Base-by-base conservation (phyloP, 2,113 vertebrate species). In the Labeo rohita region DNA sequence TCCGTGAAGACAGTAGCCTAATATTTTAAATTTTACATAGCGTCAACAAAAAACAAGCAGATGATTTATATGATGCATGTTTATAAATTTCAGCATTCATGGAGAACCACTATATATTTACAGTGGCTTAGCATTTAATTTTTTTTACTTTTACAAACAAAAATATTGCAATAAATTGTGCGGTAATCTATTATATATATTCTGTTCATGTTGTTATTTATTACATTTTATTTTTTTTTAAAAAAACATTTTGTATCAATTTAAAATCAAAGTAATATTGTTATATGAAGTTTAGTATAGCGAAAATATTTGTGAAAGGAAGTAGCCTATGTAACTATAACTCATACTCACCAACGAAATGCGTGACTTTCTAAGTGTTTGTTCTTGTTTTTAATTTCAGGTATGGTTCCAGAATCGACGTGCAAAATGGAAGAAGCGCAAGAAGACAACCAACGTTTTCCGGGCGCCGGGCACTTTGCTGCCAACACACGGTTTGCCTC, bases 401-500 rank as follows among this genome's bases (percentile, higher is more conserved):
- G 98, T 99, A 10, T 99, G 98, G 98, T 99, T 99, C 92, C 98
- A 99, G 96, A 99, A 99, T 90, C 94, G 98, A 50, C 96, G 97
- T 13, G 97, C 98, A 16, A 99, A 99, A 92, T 99, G 98, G 98
- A 99, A 98, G 96, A 99, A 99, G 86, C 96, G 98, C 91, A 99
- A 99, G 97, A 99, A 99, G 97, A 99, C 97, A 56, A 98, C 97
- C 75, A 99, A 99, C 70, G 97, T 99, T 39, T 99, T 99, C 93
- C 97, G 98, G 47, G 90, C 97, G 7, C 97, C 97, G 0, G 97
- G 97, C n/a, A 98, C 97, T 23, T 94, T 99, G 92, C 94, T 99
- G 87, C 98, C 97, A 13, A 97, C 97, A 0, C 97, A 97, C 23
- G 97, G 97, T 88, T 92, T 99, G 91, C 96, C 95, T 7, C 98